phyloP scores from a whole-genome alignment of 2,888 invertebrate species.

The Onchidella celtica region DNA sequence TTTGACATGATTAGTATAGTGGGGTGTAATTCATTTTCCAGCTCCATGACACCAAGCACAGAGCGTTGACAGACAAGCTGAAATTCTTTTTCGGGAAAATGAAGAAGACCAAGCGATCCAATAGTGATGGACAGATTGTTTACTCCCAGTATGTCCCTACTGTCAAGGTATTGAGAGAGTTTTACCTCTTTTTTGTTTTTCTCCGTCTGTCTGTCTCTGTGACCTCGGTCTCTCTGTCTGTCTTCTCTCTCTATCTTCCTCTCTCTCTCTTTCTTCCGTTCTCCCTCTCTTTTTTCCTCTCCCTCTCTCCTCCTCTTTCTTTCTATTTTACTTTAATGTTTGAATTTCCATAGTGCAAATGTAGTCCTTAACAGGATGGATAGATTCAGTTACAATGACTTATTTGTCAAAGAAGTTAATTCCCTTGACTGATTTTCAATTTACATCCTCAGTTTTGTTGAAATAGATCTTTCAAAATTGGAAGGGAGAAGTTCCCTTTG shows the following conservation, averaged over 20 bases:
- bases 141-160: neutral
- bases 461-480: too few relatives aligned
- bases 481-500: too few relatives aligned
- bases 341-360: too few relatives aligned
- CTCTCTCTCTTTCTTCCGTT: neutral
- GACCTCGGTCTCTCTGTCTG: neutral
- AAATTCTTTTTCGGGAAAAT: constrained; percentile 21
- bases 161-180: too few relatives aligned
- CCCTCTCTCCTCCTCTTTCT: constrained; percentile 3
- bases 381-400: too few relatives aligned
- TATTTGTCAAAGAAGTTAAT: too few relatives aligned
- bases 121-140: neutral
- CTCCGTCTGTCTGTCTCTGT: neutral
- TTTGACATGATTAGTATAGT: neutral
- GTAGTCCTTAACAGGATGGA: too few relatives aligned
- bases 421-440: too few relatives aligned
- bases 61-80: constrained; percentile 10
- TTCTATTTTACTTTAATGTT: neutral
- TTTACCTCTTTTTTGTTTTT: too few relatives aligned
- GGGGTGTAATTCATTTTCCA: too few relatives aligned
- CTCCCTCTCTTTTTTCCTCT: constrained; percentile 5
- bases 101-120: constrained; percentile 17
- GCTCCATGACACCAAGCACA: constrained; percentile 15
- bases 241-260: neutral
- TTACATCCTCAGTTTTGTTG: too few relatives aligned